phyloP scores from a whole-genome alignment of 1,140 invertebrate species.

The Bombus turneri region DNA sequence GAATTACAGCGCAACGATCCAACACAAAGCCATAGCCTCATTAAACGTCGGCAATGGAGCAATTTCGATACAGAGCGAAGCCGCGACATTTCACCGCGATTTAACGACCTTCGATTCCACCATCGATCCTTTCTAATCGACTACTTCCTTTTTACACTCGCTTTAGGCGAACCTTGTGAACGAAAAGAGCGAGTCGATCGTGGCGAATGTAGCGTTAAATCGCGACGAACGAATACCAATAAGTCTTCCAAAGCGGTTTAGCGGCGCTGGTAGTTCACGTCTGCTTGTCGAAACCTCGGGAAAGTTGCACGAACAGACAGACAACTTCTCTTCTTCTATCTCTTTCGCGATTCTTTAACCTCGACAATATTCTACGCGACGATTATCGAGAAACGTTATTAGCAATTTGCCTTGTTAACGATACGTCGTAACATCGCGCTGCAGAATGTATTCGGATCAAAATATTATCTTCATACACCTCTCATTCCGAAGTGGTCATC shows the following conservation, averaged over 20 bases:
- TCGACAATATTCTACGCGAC: neutral
- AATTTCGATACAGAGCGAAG: neutral
- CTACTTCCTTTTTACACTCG: neutral
- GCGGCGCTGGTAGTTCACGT: slow-evolving; percentile 18
- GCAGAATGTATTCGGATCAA: neutral
- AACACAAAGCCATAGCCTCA: neutral
- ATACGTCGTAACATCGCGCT: too few species aligned
- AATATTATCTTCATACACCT: neutral
- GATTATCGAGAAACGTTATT: neutral
- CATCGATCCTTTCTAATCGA: neutral
- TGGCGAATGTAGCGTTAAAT: slow-evolving; percentile 58
- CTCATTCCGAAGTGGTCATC: too few species aligned
- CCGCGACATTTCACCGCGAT: neutral
- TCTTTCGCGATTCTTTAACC: neutral
- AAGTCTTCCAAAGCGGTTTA: slow-evolving; percentile 66
- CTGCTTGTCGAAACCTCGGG: neutral
- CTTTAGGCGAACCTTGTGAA: neutral
- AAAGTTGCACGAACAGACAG: neutral
- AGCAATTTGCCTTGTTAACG: too few species aligned
- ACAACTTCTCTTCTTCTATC: slow-evolving; percentile 12
- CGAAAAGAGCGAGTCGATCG: slow-evolving; percentile 17
- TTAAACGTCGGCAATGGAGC: neutral
- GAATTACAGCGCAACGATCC: neutral
- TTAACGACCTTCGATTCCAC: neutral
- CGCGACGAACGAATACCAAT: slow-evolving; percentile 57